A percentile compares a stretch with the other conserved stretches of the same genome.
Evolutionary conservation across 1,140 invertebrate genomes (phyloP).

Genomic region (Orius laevigatus): DNA sequence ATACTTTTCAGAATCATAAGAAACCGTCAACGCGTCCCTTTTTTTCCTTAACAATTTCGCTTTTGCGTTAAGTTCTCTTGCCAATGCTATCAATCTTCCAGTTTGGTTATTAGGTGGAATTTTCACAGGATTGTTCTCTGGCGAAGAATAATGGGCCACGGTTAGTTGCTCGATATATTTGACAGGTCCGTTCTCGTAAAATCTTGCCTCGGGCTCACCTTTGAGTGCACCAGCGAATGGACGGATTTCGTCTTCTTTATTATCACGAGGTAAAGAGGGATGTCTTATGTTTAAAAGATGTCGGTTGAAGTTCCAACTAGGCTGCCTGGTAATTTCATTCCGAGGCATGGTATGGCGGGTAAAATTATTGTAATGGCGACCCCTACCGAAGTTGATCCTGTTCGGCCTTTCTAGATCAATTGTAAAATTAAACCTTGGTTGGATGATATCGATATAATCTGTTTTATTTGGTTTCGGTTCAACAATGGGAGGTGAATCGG

Average conservation of each 20-base stretch:
- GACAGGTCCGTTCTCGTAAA: background rate
- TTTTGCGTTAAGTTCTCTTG: conserved; percentile 15
- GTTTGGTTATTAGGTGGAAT: conserved; percentile 11
- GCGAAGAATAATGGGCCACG: conserved; percentile 18
- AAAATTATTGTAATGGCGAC: conserved; percentile 1
- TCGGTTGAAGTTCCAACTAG: no score
- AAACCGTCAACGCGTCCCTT: conserved; percentile 6
- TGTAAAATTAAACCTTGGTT: no score
- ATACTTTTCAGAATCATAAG: conserved; percentile 25
- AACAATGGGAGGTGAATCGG: no score
- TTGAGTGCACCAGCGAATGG: no score
- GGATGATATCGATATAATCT: no score
- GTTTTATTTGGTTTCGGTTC: no score
- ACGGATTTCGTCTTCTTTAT: background rate
- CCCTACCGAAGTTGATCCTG: no score
- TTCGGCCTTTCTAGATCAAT: no score
- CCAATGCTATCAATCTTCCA: conserved; percentile 17
- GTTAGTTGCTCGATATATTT: conserved; percentile 22
- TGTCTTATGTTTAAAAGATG: conserved; percentile 10
- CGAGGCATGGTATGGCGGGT: background rate
- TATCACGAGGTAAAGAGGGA: conserved; percentile 12
- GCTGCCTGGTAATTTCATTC: background rate
- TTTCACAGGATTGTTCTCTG: conserved; percentile 10
- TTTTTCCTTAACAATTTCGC: conserved; percentile 4
- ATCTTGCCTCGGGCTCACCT: no score